Evolutionary conservation across 2,888 invertebrate species (phyloP), one percentile per base, ranked within the genome.

Genomic region (Cantharis lateralis): DNA sequence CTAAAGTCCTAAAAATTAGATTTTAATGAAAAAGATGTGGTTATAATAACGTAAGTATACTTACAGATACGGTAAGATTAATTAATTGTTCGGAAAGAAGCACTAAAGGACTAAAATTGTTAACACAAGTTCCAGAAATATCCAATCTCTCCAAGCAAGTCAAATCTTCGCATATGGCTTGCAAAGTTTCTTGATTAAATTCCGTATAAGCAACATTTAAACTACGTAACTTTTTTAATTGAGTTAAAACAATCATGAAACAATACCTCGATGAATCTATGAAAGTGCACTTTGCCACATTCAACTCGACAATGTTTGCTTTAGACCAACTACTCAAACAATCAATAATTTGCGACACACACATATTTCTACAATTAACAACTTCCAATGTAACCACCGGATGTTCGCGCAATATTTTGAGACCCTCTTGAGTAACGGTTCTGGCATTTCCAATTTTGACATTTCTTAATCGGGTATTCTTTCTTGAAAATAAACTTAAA

Each of bases 201-300:
- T 93, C 93, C n/a, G 93, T 93, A 82, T 91, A 89, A 76, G 93
- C 91, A 3, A 93, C 91, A 87, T 93, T 93, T 68, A 94, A 86
- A 72, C 88, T 88, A 78, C 89, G 91, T 72, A 94, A 86, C 79
- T 90, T 91, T 78, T 90, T 90, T 62, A 94, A 88, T 84, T 91
- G 91, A 26, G 92, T 90, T 80, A 93, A 88, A 63, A 92, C 91
- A 66, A 92, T 90, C 83, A 87, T 85, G 73, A 84, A 84, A 80
- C 84, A 84, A 82, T 87, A 90, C 87, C 90, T 88, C 76, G 91
- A 90, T 82, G 89, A 89, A 85, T 91, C 91, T 79, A 91, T 89
- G 84, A 93, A 93, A 70, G 91, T 91, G 83, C 92, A 91, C 82
- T 89, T 89, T 68, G 92, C 89, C 68, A 93, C 91, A 85, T 92